A percentile compares a stretch with the other conserved stretches of the same genome.
These are phyloP conservation scores for Scaptomyza flava DNA, from an alignment of 2,888 invertebrate genomes.

Conservation along the genomic window DNA sequence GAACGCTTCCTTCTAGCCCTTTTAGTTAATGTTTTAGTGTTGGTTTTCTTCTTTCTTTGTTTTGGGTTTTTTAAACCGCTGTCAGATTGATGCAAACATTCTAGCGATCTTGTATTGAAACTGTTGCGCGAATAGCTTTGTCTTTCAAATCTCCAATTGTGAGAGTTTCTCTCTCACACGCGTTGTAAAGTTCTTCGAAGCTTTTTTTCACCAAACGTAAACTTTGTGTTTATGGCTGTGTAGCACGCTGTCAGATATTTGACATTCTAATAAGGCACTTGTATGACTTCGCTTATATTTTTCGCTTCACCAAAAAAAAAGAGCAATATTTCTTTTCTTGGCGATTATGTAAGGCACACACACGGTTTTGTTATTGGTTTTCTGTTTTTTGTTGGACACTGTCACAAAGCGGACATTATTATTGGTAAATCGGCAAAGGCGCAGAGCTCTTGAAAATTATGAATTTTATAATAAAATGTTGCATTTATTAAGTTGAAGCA, in stretches of 20 bases:
- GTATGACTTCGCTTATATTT: constrained; percentile 33
- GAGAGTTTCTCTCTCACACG: background rate
- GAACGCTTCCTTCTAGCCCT: constrained; percentile 1
- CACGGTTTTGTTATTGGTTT: constrained; percentile 1
- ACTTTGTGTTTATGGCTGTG: constrained; percentile 28
- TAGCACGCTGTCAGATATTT: constrained; percentile 64
- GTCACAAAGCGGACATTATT: constrained; percentile 67
- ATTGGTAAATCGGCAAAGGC: background rate
- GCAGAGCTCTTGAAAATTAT: constrained; percentile 16
- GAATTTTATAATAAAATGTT: constrained; percentile 10
- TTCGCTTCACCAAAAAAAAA: constrained; percentile 7
- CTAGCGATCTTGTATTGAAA: constrained; percentile 31
- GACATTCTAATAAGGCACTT: constrained; percentile 66
- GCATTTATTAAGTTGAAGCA: constrained; percentile 26
- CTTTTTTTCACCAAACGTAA: constrained; percentile 1
- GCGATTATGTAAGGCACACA: constrained; percentile 29
- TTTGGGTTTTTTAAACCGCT: constrained; percentile 56
- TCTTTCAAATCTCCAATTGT: constrained; percentile 2
- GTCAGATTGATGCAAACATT: constrained; percentile 70
- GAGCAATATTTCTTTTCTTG: constrained; percentile 1
- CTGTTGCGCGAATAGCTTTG: constrained; percentile 23
- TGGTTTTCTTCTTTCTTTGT: constrained; percentile 3
- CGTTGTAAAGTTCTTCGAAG: constrained; percentile 4
- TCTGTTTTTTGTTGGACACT: constrained; percentile 45
- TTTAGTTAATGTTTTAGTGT: background rate